Conservation (phyloP, 2,888 invertebrate species). For the Diaphora mendica region DNA sequence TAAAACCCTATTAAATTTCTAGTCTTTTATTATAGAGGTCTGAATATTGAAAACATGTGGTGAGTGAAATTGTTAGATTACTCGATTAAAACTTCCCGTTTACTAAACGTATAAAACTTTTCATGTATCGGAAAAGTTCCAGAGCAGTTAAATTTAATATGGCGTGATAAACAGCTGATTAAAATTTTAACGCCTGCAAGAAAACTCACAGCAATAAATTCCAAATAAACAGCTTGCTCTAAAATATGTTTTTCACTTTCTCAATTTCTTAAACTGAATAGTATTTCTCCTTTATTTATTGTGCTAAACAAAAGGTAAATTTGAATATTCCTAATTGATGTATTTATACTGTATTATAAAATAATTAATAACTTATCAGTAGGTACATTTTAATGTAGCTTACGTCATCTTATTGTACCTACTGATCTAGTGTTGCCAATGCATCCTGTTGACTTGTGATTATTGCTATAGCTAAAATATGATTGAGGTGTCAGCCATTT, state of each 20-base stretch:
- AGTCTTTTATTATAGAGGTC: neutral
- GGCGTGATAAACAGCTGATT: constrained; percentile 36
- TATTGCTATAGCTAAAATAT: neutral
- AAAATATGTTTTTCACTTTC: neutral
- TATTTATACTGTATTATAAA: neutral
- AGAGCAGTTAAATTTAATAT: constrained; percentile 37
- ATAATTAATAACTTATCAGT: neutral
- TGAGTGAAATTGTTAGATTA: constrained; percentile 19
- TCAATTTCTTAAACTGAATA: too few relatives aligned
- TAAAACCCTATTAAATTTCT: neutral
- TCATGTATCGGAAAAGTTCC: constrained; percentile 31
- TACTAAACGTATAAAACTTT: constrained; percentile 37
- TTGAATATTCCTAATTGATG: neutral
- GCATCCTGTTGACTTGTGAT: neutral
- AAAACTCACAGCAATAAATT: constrained; percentile 37
- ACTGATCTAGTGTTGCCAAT: neutral
- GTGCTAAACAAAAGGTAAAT: neutral
- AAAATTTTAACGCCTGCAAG: constrained; percentile 46
- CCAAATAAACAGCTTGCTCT: constrained; percentile 22
- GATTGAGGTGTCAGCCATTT: neutral
- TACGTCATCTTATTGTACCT: too few relatives aligned
- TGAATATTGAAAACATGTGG: constrained; percentile 13
- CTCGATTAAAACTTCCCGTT: constrained; percentile 42
- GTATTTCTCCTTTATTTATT: neutral
- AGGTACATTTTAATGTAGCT: too few relatives aligned